These are phyloP conservation scores for Phania funesta DNA, from an alignment of 2,888 invertebrate genomes.

Conservation along the genomic window DNA sequence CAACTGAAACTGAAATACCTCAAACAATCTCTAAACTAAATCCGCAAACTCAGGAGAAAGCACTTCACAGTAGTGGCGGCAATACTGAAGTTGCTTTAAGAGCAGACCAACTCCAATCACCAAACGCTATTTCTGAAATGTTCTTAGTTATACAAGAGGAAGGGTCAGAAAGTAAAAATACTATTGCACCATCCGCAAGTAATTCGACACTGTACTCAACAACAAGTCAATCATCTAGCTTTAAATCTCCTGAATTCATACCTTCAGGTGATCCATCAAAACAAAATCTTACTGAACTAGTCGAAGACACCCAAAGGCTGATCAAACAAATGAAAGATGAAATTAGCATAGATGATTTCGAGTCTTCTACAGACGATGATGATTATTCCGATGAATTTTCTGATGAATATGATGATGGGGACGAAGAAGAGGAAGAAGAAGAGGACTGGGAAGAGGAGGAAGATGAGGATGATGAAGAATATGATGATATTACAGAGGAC, in stretches of 20 bases:
- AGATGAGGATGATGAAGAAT: slow-evolving; percentile 73
- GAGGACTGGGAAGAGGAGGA: slow-evolving; percentile 72
- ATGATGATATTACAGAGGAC: slow-evolving; percentile 71
- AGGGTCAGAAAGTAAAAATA: slow-evolving; percentile 9
- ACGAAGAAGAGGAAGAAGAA: slow-evolving; percentile 74
- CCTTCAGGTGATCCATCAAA: slow-evolving; percentile 77
- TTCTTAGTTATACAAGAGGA: slow-evolving; percentile 67
- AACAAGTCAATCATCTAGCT: slow-evolving; percentile 70
- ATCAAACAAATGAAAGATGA: slow-evolving; percentile 86
- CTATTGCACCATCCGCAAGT: slow-evolving; percentile 70
- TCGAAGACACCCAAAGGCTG: slow-evolving; percentile 83
- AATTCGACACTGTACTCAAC: slow-evolving; percentile 71
- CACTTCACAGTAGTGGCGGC: slow-evolving; percentile 74
- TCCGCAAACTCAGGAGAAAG: slow-evolving; percentile 66
- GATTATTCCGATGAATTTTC: slow-evolving; percentile 82
- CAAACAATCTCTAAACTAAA: slow-evolving; percentile 60
- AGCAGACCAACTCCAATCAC: slow-evolving; percentile 68
- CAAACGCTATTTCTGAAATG: slow-evolving; percentile 71
- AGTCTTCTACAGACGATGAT: slow-evolving; percentile 80
- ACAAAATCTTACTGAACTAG: slow-evolving; percentile 82
- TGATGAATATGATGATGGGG: slow-evolving; percentile 76
- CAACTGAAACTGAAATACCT: slow-evolving; percentile 70
- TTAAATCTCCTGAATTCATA: slow-evolving; percentile 73
- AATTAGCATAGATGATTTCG: slow-evolving; percentile 82
- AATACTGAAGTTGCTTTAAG: slow-evolving; percentile 53